Conservation (phyloP, 2,113 vertebrate species). For the Castor canadensis region DNA sequence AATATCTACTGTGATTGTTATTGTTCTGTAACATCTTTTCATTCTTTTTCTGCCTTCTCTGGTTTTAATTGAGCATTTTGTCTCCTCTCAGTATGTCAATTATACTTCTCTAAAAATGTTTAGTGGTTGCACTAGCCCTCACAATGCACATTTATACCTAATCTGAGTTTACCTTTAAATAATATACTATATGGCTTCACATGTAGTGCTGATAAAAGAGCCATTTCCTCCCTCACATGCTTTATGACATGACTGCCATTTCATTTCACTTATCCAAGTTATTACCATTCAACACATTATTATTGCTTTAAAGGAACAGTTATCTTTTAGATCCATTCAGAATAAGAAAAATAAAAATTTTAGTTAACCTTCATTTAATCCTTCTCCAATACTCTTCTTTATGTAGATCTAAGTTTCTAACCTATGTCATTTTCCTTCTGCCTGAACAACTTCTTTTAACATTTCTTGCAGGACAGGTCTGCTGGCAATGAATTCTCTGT, state of each 20-base stretch:
- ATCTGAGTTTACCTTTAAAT: constrained; percentile 14
- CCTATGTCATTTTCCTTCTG: constrained; percentile 4
- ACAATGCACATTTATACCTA: not conserved
- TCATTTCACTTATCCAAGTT: not conserved
- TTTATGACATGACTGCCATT: not conserved
- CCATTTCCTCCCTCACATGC: not conserved
- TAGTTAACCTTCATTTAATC: not conserved
- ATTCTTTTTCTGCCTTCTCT: not conserved
- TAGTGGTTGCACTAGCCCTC: not conserved
- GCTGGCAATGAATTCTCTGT: not conserved
- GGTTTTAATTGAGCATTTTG: constrained; percentile 9
- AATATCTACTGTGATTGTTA: constrained; percentile 18
- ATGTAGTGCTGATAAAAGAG: not conserved
- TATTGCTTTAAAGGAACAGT: constrained; percentile 1
- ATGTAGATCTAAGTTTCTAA: not conserved
- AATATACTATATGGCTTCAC: not conserved
- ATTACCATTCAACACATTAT: not conserved
- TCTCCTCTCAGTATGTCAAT: constrained; percentile 1
- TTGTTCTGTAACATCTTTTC: constrained; percentile 12
- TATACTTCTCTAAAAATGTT: not conserved
- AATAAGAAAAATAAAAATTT: not conserved
- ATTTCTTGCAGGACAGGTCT: not conserved
- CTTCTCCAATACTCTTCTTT: constrained; percentile 17
- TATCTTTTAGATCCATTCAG: constrained; percentile 21
- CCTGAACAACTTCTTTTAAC: not conserved